Base-by-base conservation (phyloP, 2,797 vertebrate genomes). In the Microctenopoma lineatum region DNA sequence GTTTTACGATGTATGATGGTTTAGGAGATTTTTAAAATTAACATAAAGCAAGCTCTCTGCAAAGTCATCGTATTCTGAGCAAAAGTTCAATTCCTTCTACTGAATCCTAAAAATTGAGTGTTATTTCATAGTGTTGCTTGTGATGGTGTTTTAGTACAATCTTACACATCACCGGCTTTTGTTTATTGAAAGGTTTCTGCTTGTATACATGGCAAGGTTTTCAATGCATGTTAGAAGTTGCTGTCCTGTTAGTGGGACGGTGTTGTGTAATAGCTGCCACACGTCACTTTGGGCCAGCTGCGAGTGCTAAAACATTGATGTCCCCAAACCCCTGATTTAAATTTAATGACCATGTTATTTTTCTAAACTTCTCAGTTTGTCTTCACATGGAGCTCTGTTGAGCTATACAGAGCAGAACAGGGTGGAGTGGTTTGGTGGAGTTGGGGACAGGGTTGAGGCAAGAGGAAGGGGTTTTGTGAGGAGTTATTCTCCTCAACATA, bases 241-340 rank as follows among this genome's bases (percentile, higher is more conserved):
- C 39, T 59, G 51, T 44, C 7, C 59, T 70, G 72, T 77, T 68
- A 77, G 79, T 68, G 60, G 60, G 69, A 70, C 73, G 44, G 70
- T 5, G 53, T 93, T 93, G 90, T 75, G 78, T 90, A 92, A 91
- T 71, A 73, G 68, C 68, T 58, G 38, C 62, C 73, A 87, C 80
- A 85, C 76, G 68, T 91, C 91, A 89, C 79, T 84, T 74, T 42
- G 80, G 73, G 77, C 75, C 77, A 67, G 67, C 80, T 60, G 84
- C 84, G 79, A 75, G 75, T 67, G 79, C 81, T 91, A 41, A 92
- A 92, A 91, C 79, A 86, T 92, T 88, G 64, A 91, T 92, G 84
- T 57, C 75, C 16, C 44, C 54, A 66, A 63, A 81, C 61, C 65
- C 60, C 60, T 66, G 45, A 85, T 91, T 84, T 75, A 79, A 77